phyloP scores from a whole-genome alignment of 2,113 vertebrate species.

The Cyprinodon brontotheroides region DNA sequence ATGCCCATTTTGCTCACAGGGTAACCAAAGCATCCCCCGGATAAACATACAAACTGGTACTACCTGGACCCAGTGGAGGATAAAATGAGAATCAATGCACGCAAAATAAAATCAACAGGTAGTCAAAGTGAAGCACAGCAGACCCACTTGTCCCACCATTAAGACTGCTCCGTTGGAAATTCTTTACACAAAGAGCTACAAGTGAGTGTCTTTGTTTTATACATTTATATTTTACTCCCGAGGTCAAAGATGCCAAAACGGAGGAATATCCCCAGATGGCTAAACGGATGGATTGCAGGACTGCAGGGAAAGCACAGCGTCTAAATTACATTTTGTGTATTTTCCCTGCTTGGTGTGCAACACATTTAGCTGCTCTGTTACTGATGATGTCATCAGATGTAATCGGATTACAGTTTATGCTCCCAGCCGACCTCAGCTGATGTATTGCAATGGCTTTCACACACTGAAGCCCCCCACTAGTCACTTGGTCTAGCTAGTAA shows the following conservation, averaged over 20 bases:
- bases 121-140: conserved; percentile 30
- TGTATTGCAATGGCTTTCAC: background rate
- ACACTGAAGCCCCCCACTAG: background rate
- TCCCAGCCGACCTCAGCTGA: conserved; percentile 31
- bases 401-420: conserved; percentile 32
- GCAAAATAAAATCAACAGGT: conserved; percentile 33
- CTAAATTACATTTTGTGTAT: conserved; percentile 26
- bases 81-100: conserved; percentile 55
- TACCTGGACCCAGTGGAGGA: conserved; percentile 26
- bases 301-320: conserved; percentile 15
- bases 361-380: conserved; percentile 6
- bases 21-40: conserved; percentile 8
- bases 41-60: conserved; percentile 5
- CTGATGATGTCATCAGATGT: conserved; percentile 20
- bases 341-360: background rate
- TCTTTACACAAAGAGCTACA: background rate
- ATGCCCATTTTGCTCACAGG: conserved; percentile 34
- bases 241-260: conserved; percentile 21
- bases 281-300: conserved; percentile 12
- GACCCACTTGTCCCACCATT: background rate
- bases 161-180: background rate
- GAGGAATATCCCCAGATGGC: conserved; percentile 21
- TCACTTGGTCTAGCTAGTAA: conserved; percentile 17
- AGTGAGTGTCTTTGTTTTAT: background rate
- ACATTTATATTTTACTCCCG: conserved; percentile 11